Base-by-base conservation (phyloP, 2,888 invertebrate species). In the Polymixis lichenea region DNA sequence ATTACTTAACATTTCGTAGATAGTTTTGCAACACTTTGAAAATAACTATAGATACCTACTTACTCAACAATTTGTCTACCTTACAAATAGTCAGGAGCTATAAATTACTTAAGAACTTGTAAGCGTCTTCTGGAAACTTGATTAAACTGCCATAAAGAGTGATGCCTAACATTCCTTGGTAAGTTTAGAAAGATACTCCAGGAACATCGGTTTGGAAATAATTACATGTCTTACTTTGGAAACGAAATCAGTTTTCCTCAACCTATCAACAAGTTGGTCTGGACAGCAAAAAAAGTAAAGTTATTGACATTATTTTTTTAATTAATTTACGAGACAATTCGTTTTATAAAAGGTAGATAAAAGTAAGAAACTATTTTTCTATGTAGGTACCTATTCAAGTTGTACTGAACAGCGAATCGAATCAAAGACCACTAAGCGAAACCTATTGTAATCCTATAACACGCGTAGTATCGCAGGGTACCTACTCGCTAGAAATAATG, bases 91-190 rank as follows among this genome's bases (percentile, higher is more conserved):
- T 28, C 62, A 28, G 58, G 58, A 62, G n/a, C 46, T 64, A 64
- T 72, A 46, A 51, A 78, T 72, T 73, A 73, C 55, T 38, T 74
- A 70, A 55, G 17, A 65, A 70, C 79, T 69, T 43, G 22, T 49
- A 58, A 77, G 46, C 53, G 19, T 38, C 71, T 80, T 68, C 75
- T 80, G 22, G 69, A 43, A 80, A 80, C 17, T 43, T 28, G 67
- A 68, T 51, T 60, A 51, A 60, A 65, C 51, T 58, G 22, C 64
- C 64, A 15, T 72, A 72, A 28, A 61, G 17, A 75, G 55, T 17
- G 25, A 43, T 64, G 60, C 46, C 15, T 75, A 64, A 43, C 56
- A 68, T 80, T 75, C 62, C 17, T 55, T 19, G 32, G 22, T 22
- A 46, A n/a, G 49, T 64, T 58, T 60, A 68, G 66, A 70, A 70